phyloP scores from a whole-genome alignment of 2,888 invertebrate species.

The Thymelicus lineola region DNA sequence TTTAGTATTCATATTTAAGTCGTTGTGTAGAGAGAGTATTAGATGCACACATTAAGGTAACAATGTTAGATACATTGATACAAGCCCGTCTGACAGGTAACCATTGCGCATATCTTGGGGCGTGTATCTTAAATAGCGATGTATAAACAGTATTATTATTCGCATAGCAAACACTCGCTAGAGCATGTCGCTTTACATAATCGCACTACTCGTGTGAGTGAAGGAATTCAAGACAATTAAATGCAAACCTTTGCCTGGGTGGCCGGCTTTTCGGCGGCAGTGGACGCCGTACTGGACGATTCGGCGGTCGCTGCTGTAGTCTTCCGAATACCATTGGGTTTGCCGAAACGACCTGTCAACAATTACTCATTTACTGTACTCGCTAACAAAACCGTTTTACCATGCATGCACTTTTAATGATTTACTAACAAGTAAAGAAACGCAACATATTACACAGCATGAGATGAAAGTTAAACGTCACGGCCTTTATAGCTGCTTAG shows the following conservation, averaged over 20 bases:
- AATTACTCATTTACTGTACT: constrained; percentile 56
- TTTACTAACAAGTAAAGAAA: neutral
- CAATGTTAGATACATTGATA: neutral
- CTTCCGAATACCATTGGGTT: constrained; percentile 69
- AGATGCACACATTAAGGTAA: constrained; percentile 12
- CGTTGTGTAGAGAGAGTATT: constrained; percentile 13
- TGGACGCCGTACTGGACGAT: constrained; percentile 51
- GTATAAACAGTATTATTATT: constrained; percentile 48
- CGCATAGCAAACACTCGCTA: constrained; percentile 57
- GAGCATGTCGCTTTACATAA: constrained; percentile 43
- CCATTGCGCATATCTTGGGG: constrained; percentile 17
- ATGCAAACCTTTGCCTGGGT: constrained; percentile 69
- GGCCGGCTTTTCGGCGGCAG: constrained; percentile 62
- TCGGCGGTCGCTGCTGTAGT: constrained; percentile 69
- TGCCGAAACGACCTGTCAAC: constrained; percentile 76
- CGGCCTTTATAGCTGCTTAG: neutral
- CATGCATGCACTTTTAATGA: neutral
- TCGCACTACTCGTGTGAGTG: constrained; percentile 35
- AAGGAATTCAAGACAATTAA: constrained; percentile 33
- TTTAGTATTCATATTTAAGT: constrained; percentile 4
- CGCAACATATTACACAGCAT: neutral
- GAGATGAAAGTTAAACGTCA: constrained; percentile 1
- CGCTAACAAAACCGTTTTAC: constrained; percentile 19
- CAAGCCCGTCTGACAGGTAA: constrained; percentile 1
- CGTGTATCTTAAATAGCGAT: constrained; percentile 42